Evolutionary conservation across 2,113 vertebrate species (phyloP).

Genomic region (Sapayoa aenigma): DNA sequence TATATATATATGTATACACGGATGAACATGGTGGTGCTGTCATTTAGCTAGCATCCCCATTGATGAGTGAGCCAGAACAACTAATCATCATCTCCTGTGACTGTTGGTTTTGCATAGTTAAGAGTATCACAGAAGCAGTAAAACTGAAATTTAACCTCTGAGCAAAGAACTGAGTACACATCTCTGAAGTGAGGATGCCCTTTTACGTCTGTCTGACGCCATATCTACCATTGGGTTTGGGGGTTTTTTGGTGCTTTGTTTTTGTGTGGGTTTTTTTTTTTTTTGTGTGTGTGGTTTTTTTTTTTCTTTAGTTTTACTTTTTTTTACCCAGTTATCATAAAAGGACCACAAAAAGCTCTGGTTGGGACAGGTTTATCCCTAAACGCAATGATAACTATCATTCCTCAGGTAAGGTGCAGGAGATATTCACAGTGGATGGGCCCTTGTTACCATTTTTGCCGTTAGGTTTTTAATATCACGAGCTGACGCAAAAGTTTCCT

Average conservation of each 20-base stretch:
- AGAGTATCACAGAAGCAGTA: neutral
- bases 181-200: neutral
- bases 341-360: neutral
- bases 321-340: neutral
- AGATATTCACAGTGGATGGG: neutral
- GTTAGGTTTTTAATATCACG: neutral
- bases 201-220: neutral
- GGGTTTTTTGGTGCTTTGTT: too few species aligned
- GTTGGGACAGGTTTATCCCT: neutral
- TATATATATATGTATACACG: too few species aligned
- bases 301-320: neutral
- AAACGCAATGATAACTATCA: neutral
- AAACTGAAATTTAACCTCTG: neutral
- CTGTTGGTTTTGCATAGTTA: neutral
- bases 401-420: neutral
- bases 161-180: neutral
- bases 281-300: too few species aligned
- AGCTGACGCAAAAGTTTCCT: neutral
- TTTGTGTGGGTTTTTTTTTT: too few species aligned
- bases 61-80: slow-evolving; percentile 7
- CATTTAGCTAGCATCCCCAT: neutral
- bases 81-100: neutral
- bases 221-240: neutral
- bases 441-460: neutral
- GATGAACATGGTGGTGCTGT: neutral